These are phyloP conservation scores for Tryphoninae sp. DNA, from an alignment of 2,888 invertebrate species.

Conservation along the genomic window DNA sequence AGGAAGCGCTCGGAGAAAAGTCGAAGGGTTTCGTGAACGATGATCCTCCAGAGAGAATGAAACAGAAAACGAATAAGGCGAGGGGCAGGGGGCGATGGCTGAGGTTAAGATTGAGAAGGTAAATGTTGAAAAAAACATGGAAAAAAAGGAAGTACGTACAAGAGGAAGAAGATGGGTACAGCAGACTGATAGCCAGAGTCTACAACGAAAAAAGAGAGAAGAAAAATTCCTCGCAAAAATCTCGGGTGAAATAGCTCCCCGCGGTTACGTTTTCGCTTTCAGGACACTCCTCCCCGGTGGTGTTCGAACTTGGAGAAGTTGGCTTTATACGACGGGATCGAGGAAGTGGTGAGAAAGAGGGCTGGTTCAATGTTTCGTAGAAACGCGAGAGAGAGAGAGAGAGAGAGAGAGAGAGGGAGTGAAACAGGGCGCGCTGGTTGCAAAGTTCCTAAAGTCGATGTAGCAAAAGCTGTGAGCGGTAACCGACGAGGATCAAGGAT, in stretches of 20 bases:
- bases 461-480: conserved; percentile 51
- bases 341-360: conserved; percentile 18
- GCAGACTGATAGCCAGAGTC: conserved; percentile 48
- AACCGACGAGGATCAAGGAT: conserved; percentile 54
- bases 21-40: conserved; percentile 66
- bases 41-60: conserved; percentile 67
- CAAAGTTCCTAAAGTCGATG: conserved; percentile 55
- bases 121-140: conserved; percentile 21
- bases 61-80: conserved; percentile 51
- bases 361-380: conserved; percentile 12
- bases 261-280: conserved; percentile 61
- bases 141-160: conserved; percentile 13
- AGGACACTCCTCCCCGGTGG: conserved; percentile 40
- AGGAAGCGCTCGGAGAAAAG: conserved; percentile 50
- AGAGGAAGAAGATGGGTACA: conserved; percentile 13
- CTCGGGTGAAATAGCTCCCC: conserved; percentile 62
- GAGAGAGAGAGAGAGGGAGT: background rate
- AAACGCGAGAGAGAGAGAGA: conserved; percentile 1
- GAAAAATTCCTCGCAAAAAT: conserved; percentile 59
- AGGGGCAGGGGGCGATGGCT: background rate
- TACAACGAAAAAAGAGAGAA: conserved; percentile 25
- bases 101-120: conserved; percentile 24
- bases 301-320: conserved; percentile 54
- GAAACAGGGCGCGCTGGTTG: conserved; percentile 25
- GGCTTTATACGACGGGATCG: conserved; percentile 48